Evolutionary conservation across 2,113 vertebrate genomes (phyloP).

Genomic region (Lucifuga dentata): DNA sequence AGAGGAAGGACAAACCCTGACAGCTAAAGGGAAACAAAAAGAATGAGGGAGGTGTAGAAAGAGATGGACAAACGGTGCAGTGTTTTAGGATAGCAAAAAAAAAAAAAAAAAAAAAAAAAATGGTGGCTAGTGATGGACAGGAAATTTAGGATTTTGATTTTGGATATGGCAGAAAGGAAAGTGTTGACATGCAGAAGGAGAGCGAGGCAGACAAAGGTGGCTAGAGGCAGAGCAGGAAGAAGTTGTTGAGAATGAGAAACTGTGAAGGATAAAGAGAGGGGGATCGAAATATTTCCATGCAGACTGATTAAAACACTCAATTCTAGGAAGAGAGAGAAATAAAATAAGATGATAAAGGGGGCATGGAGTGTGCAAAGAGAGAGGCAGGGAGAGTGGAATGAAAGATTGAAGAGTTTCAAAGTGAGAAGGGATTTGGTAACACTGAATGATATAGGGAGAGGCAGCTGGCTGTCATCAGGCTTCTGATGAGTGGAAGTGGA

Average conservation of each 20-base stretch:
- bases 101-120: slow-evolving; percentile 3
- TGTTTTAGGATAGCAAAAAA: background rate
- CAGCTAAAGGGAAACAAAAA: slow-evolving; percentile 48
- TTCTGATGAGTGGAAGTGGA: slow-evolving; percentile 48
- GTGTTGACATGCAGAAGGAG: background rate
- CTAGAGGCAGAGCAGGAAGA: background rate
- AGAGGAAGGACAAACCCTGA: slow-evolving; percentile 56
- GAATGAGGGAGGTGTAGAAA: slow-evolving; percentile 16
- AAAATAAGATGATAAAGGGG: slow-evolving; percentile 28
- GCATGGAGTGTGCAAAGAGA: background rate
- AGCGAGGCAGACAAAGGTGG: slow-evolving; percentile 1
- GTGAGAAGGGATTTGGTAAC: slow-evolving; percentile 64
- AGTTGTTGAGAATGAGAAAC: background rate
- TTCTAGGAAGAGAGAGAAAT: slow-evolving; percentile 8
- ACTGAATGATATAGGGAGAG: slow-evolving; percentile 56
- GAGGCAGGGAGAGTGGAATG: slow-evolving; percentile 42
- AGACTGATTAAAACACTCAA: slow-evolving; percentile 28
- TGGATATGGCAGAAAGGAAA: background rate
- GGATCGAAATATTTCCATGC: slow-evolving; percentile 11
- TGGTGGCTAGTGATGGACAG: background rate
- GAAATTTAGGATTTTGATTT: background rate
- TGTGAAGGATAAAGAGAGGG: slow-evolving; percentile 11
- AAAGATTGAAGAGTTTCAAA: slow-evolving; percentile 55
- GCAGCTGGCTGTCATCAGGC: slow-evolving; percentile 48
- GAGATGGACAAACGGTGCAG: background rate